Percentiles rank a stretch among this genome's conserved stretches.
These are phyloP conservation scores for Drosophila paranaensis DNA, from an alignment of 2,888 invertebrate genomes.

Conservation along the genomic window DNA sequence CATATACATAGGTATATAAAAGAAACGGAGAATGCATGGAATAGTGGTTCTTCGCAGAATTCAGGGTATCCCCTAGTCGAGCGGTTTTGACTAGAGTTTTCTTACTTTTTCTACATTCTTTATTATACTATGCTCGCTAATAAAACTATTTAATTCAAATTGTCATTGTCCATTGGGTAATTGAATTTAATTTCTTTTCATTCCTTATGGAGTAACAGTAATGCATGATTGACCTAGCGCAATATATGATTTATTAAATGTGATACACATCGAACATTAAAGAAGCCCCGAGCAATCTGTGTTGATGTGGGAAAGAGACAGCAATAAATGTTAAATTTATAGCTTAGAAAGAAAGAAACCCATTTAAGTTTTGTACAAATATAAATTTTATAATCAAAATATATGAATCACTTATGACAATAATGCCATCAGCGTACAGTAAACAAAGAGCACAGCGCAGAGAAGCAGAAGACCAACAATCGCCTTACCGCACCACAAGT, in stretches of 20 bases:
- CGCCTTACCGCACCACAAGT: conserved; percentile 75
- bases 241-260: conserved; percentile 9
- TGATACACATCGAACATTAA: conserved; percentile 8
- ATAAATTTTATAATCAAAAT: conserved; percentile 5
- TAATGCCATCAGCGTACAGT: conserved; percentile 77
- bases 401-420: conserved; percentile 60
- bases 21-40: no score
- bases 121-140: background rate
- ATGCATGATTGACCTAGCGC: background rate
- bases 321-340: no score
- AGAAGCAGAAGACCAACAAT: conserved; percentile 76
- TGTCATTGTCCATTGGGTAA: background rate
- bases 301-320: no score
- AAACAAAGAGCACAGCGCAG: conserved; percentile 62
- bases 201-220: background rate
- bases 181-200: background rate
- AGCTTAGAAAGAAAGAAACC: no score
- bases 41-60: no score
- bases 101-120: background rate
- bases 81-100: no score
- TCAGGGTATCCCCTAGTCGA: no score
- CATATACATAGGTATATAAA: no score
- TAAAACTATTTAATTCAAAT: background rate
- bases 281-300: no score
- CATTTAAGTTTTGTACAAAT: conserved; percentile 15